Evolutionary conservation across 35 echinoderm and acorn worm genomes (phyloP).

Genomic region (Chiridota heheva): DNA sequence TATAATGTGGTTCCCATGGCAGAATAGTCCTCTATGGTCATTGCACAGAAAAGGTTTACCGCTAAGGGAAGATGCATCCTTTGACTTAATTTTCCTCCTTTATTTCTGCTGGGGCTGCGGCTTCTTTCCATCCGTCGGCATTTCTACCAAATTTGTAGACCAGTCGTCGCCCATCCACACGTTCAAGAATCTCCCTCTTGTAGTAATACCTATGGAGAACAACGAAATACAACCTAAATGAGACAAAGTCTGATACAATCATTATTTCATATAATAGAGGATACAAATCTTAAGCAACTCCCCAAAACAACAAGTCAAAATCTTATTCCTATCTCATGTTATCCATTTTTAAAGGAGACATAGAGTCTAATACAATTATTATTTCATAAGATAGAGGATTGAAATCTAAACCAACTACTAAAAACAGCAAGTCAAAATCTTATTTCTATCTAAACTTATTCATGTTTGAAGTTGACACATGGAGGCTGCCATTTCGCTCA

Average conservation of each 20-base stretch:
- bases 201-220: conserved; percentile 81
- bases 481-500: no score
- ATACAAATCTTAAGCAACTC: no score
- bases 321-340: no score
- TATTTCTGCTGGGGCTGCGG: conserved; percentile 56
- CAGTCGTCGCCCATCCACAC: conserved; percentile 86
- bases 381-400: no score
- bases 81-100: conserved; percentile 21
- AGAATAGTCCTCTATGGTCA: background rate
- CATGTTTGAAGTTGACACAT: no score
- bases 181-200: conserved; percentile 83
- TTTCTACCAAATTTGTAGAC: conserved; percentile 98
- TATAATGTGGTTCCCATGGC: background rate
- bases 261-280: no score
- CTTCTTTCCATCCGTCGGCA: conserved; percentile 81
- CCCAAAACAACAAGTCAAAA: no score
- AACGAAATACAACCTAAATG: background rate
- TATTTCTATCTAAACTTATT: no score
- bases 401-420: no score
- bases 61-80: background rate
- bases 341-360: background rate
- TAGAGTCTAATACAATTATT: no score
- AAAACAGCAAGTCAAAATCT: no score
- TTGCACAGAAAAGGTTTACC: background rate
- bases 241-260: no score